Percentiles rank a stretch among this genome's conserved stretches.
phyloP scores from a whole-genome alignment of 2,113 vertebrate species.

The Pardalotus punctatus region DNA sequence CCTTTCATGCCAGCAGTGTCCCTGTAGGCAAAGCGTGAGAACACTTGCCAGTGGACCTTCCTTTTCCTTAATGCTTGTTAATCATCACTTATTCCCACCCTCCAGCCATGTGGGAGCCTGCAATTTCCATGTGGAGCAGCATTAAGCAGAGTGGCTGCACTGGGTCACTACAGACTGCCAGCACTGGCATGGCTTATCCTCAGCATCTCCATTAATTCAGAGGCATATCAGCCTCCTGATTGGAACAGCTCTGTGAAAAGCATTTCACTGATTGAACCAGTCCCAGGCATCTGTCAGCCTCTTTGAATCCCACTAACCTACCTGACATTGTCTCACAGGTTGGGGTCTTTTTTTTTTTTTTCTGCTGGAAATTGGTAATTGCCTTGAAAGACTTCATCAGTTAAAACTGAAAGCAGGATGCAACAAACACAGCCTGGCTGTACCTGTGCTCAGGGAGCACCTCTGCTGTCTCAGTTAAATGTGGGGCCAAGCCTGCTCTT shows the following conservation, averaged over 20 bases:
- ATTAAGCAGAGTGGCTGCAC: not conserved
- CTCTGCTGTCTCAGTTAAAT: not conserved
- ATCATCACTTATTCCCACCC: not conserved
- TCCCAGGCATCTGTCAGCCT: not conserved
- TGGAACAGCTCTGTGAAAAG: not conserved
- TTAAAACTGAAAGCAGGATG: not conserved
- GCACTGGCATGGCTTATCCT: not conserved
- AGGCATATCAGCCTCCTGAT: not conserved
- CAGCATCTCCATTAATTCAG: not conserved
- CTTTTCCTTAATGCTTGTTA: slow-evolving; percentile 3
- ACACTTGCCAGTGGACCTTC: not conserved
- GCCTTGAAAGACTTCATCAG: not conserved
- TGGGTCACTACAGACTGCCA: not conserved
- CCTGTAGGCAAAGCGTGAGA: not conserved
- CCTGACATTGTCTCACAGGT: not conserved
- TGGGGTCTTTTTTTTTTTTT: not conserved
- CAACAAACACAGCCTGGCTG: not conserved
- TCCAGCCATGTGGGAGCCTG: not conserved
- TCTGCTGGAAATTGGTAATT: not conserved
- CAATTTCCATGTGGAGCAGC: not conserved
- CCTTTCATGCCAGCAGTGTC: not conserved
- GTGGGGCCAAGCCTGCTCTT: not conserved
- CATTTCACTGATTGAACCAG: not conserved
- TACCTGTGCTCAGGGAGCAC: not conserved
- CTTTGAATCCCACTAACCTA: not conserved